Evolutionary conservation across 2,113 vertebrate species (phyloP), one percentile per base, ranked within the genome.

Genomic region (Sterrhoptilus dennistouni): DNA sequence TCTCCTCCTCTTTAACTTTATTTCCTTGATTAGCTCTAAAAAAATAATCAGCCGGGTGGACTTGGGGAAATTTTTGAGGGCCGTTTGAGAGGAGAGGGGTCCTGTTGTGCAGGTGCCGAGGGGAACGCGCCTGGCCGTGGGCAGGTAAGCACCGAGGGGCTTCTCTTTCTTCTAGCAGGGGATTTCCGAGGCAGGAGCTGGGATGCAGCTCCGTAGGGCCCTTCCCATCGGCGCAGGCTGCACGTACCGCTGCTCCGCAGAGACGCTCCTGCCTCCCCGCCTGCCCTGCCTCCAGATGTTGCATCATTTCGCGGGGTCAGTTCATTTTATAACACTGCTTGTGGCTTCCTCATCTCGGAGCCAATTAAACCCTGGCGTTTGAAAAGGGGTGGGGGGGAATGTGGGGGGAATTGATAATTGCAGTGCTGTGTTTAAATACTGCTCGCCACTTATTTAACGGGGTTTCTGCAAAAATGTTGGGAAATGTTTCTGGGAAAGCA

Each of bases 1-100:
- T 90, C 96, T 93, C 97, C 97, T 96, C 93, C 97, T 96, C 96
- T 96, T 94, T 96, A 96, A 97, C 96, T 97, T 96, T 96, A 96
- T 96, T 97, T 94, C 94, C 89, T 87, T 93, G 92, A 96, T 96
- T 94, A 96, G 97, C 97, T 94, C 95, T 17, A 93, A 90, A 92
- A 90, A 83, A 84, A 92, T 65, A 93, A 89, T 86, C 87, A 2
- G 61, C 90, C 20, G 13, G 33, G 3, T 19, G 91, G 82, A 86
- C 80, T 52, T 11, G 0, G 56, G 92, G 90, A 71, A 96, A 93
- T 87, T 76, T 50, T 60, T 65, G 45, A 78, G 86, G 78, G 54
- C 84, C 3, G 74, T 61, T 68, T 81, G 91, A 71, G 94, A 87
- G 93, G 70, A 59, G 65, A 75, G 83, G 14, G 87, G 74, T 96